Base-by-base conservation (phyloP, 1,140 invertebrate genomes). In the Drosophila funebris region DNA sequence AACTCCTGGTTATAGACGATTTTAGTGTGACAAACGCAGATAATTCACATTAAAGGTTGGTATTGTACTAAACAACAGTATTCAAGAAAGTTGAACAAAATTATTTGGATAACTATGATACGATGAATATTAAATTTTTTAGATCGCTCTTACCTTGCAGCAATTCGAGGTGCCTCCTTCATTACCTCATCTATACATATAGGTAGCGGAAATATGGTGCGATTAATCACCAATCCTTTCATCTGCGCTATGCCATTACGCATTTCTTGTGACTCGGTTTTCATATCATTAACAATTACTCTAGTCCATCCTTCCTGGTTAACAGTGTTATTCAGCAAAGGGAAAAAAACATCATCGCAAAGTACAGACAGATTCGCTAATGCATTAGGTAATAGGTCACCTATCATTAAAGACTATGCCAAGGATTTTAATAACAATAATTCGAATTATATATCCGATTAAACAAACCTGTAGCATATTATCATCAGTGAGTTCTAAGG, bases 341-440 rank as follows among this genome's bases (percentile, higher is more conserved):
- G 96, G 22, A 95, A 92, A 14, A 96, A 77, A 89, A 96, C 95
- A 81, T 96, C 94, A 90, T 97, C 96, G 20, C 96, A 93, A 39
- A 97, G 93, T n/a, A 94, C 93, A 4, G 94, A 93, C 0, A 97
- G 87, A 90, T 96, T 95, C 16, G 97, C 96, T 4, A 97, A 91
- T 0, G 95, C 94, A 77, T 94, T 94, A 0, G 94, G 93, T 80
- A 97, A 36, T 16, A 90, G 48, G 58, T 90, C 87, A 7, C 87
- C 87, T 63, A 82, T 71, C 70, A 85, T 74, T 6, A 90, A 67
- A 0, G 66, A 54, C 84, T 90, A 29, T 37, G 0, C 1, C 6
- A 33, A 18, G 20, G 33, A 16, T 60, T 7, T 8, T 46, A 8
- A 14, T 2, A 43, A 7, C 3, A 11, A 9, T 11, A 24, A 4